phyloP scores from a whole-genome alignment of 2,797 vertebrate genomes.

The Sphaeramia orbicularis region DNA sequence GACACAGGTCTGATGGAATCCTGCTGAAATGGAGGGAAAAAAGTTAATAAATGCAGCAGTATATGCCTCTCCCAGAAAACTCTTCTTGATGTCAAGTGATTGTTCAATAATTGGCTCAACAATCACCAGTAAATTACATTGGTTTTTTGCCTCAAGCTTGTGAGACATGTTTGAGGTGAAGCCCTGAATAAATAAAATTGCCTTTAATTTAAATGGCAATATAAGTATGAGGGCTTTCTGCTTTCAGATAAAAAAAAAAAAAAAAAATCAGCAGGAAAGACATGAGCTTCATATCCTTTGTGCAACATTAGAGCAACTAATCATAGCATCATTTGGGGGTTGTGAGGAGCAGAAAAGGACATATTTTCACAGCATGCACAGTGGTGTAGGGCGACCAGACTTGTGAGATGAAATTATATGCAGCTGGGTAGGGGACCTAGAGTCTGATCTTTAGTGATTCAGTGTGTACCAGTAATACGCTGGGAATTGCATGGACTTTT shows the following conservation, averaged over 20 bases:
- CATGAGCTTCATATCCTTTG: too few relatives aligned
- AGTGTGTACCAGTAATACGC: conserved; percentile 47
- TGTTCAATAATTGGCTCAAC: too few relatives aligned
- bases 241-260: conserved; percentile 10
- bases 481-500: conserved; percentile 46
- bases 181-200: conserved; percentile 16
- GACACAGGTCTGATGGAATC: too few relatives aligned
- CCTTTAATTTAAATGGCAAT: conserved; percentile 40
- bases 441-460: conserved; percentile 44
- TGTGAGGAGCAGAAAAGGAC: conserved; percentile 4
- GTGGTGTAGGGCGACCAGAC: conserved; percentile 13
- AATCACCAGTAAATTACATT: too few relatives aligned
- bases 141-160: conserved; percentile 1
- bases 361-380: conserved; percentile 8
- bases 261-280: too few relatives aligned
- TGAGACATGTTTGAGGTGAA: conserved; percentile 13
- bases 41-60: too few relatives aligned
- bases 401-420: conserved; percentile 19
- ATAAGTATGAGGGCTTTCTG: conserved; percentile 23
- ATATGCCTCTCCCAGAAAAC: too few relatives aligned
- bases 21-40: too few relatives aligned
- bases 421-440: conserved; percentile 27
- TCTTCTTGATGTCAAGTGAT: too few relatives aligned
- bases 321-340: conserved; percentile 2
- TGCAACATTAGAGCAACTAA: conserved; percentile 15